Evolutionary conservation across 2,888 invertebrate species (phyloP), one percentile per base, ranked within the genome.

Genomic region (Capitulum mitella): DNA sequence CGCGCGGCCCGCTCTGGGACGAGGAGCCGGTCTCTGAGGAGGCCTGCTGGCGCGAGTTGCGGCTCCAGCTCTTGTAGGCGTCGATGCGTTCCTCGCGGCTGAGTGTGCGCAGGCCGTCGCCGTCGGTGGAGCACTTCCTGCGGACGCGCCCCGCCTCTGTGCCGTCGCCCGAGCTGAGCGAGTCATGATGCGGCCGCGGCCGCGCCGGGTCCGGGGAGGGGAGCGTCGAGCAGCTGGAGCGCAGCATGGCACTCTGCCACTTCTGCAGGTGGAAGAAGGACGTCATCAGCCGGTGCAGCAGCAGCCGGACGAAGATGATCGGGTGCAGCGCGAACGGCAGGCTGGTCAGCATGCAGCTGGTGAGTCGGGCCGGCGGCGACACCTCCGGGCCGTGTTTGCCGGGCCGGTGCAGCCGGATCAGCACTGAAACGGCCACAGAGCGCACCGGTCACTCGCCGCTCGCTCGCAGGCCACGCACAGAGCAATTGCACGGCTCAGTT

Each of bases 271-370:
- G 86, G 58, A 88, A 86, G 84, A 86, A 86, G 79, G 88, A 87
- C 76, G 88, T 88, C 79, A 89, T 87, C 80, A 89, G 85, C 79
- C 88, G 86, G 83, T 89, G 89, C 80, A 88, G 87, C 48, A 89
- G 85, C 77, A 89, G 85, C 37, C 89, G 85, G 64, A 89, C 84
- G 61, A 89, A 85, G 78, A 89, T 87, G 54, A 89, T 85, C 1
- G 89, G 89, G 83, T 88, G 88, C 78, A 89, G 86, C 19, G 88
- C 85, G 81, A 88, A 85, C 3, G 89, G 88, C 80, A 88, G 85
- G 80, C 86, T 86, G 40, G 86, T 84, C 81, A 84, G 74, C 70
- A 86, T 84, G 82, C 86, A 86, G 80, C 84, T 85, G 40, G 80
- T 77, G 32, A 81, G 78, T 1, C 80, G 79, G 70, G 70, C 34